Percentiles rank a stretch among this genome's conserved stretches.
These are phyloP conservation scores for Nesogale talazaci DNA, from an alignment of 2,113 vertebrate genomes.

Conservation along the genomic window DNA sequence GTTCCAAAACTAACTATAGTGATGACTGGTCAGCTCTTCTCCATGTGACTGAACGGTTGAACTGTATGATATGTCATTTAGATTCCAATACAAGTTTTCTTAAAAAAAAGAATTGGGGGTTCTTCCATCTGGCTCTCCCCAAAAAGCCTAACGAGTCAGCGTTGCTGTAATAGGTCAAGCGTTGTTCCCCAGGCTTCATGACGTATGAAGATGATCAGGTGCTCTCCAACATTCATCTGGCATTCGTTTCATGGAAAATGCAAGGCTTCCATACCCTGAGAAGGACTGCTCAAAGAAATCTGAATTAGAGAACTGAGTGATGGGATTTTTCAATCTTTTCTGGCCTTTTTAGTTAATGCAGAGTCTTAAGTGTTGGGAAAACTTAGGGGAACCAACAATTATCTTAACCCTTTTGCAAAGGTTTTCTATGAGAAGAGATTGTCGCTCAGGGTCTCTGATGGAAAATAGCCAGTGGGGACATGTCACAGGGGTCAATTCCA, in stretches of 20 bases:
- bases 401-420: conserved; percentile 76
- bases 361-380: conserved; percentile 66
- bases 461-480: conserved; percentile 49
- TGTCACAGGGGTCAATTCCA: background rate
- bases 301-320: conserved; percentile 78
- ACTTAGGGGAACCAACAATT: conserved; percentile 81
- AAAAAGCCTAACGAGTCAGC: background rate
- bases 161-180: background rate
- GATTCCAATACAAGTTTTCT: too few species aligned
- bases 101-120: background rate
- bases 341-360: conserved; percentile 79
- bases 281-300: conserved; percentile 72
- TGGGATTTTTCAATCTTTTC: conserved; percentile 82
- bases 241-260: conserved; percentile 56
- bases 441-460: background rate
- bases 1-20: too few species aligned
- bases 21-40: too few species aligned
- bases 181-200: conserved; percentile 61
- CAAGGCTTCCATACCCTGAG: conserved; percentile 66
- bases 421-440: conserved; percentile 47
- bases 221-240: conserved; percentile 76
- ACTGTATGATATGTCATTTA: too few species aligned
- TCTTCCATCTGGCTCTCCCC: background rate
- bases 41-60: too few species aligned
- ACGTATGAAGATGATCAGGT: conserved; percentile 73